Evolutionary conservation across 2,113 vertebrate genomes (phyloP), one percentile per base, ranked within the genome.

Genomic region (Strigops habroptila): DNA sequence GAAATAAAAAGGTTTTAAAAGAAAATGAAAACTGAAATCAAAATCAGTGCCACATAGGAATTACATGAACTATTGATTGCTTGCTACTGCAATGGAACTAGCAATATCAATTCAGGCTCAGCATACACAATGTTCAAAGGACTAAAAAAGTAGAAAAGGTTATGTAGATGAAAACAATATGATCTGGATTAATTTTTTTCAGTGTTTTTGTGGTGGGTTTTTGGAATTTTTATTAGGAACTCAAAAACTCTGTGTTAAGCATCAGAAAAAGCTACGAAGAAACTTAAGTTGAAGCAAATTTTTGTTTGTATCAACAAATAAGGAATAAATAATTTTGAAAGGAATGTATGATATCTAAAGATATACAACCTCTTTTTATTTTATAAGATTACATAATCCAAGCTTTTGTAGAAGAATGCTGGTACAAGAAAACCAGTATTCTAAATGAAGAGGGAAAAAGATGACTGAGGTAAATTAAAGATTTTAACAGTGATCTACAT

Each of bases 261-360:
- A 4, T 24, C 9, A 33, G 21, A 71, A 15, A 63, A 75, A 63
- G 1, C 21, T 75, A 43, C 19, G 14, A 68, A 18, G 19, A 71
- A 46, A 79, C 2, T 7, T 44, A 39, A 43, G 6, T 25, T 22
- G 8, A 63, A 75, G 24, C 0, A 12, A 27, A 3, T 28, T 64
- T 48, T 49, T 82, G 28, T 28, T 74, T 71, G 1, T 48, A 22
- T 39, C 7, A 48, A 52, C 14, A 62, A 60, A 35, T 46, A 82
- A 48, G 16, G 8, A 78, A 74, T 35, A 65, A 53, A 48, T 55
- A 1, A 5, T 14, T 82, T 44, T n/a, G 9, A 57, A 67, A 81
- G 3, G 7, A 81, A 46, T 21, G 4, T 2, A 33, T 70, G 5
- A 13, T 57, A 18, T 28, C 0, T 1, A n/a, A 89, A 65, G 3